Evolutionary conservation across 2,797 vertebrate species (phyloP).

Genomic region (Remorina albescens): DNA sequence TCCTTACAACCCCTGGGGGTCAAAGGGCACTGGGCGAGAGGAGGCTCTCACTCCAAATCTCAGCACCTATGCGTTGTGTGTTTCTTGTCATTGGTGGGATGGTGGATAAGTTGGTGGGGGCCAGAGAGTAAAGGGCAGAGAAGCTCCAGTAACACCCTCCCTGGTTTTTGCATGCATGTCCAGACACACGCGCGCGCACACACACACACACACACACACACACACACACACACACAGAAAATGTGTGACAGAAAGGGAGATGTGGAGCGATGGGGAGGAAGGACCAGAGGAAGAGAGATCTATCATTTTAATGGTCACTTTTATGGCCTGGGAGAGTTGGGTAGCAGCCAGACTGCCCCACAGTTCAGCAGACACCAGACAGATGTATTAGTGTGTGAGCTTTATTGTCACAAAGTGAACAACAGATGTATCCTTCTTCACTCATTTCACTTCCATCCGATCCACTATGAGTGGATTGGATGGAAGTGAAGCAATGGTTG

Average conservation of each 20-base stretch:
- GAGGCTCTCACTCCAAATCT: conserved; percentile 60
- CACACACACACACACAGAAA: conserved; percentile 17
- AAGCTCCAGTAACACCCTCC: conserved; percentile 48
- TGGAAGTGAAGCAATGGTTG: conserved; percentile 38
- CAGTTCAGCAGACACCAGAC: conserved; percentile 51
- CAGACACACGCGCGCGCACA: too few species aligned
- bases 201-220: conserved; percentile 17
- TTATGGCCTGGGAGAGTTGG: conserved; percentile 66
- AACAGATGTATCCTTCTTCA: conserved; percentile 67
- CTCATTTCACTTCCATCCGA: conserved; percentile 20
- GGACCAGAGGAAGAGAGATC: conserved; percentile 49
- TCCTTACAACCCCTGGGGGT: conserved; percentile 65
- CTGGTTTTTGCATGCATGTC: conserved; percentile 41
- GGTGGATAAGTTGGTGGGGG: conserved; percentile 9
- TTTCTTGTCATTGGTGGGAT: conserved; percentile 38
- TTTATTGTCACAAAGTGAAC: conserved; percentile 54
- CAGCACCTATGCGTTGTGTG: conserved; percentile 35
- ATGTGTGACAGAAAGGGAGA: conserved; percentile 35
- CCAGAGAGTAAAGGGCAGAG: conserved; percentile 18
- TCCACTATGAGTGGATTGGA: conserved; percentile 21
- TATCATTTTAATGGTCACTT: conserved; percentile 82
- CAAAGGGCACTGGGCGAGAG: conserved; percentile 58
- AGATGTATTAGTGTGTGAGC: conserved; percentile 62
- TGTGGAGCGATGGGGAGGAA: conserved; percentile 12
- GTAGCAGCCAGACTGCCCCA: conserved; percentile 62